Conservation (phyloP, 2,113 vertebrate species). For the Tichodroma muraria region DNA sequence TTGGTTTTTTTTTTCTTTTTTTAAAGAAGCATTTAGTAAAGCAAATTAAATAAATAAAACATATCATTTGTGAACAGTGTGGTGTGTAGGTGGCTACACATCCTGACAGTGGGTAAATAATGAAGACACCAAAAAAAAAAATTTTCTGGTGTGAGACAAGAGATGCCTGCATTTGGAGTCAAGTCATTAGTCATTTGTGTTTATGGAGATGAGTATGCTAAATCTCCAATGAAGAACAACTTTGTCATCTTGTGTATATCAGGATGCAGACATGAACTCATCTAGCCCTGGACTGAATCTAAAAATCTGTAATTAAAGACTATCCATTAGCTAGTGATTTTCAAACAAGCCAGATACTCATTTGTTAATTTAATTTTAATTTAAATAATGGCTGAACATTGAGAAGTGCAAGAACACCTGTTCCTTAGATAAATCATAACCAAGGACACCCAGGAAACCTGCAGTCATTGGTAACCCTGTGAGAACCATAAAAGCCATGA, state of each 20-base stretch:
- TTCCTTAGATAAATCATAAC: not conserved
- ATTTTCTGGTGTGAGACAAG: not conserved
- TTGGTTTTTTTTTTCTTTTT: not conserved
- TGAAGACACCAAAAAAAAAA: not conserved
- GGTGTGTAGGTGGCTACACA: not conserved
- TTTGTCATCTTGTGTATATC: not conserved
- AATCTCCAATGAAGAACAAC: not conserved
- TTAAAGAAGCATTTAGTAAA: not conserved
- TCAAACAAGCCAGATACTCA: not conserved
- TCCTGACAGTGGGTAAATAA: not conserved
- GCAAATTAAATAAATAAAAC: not conserved
- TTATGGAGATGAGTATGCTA: not conserved
- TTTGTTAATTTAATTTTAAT: not conserved
- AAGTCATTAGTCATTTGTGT: not conserved
- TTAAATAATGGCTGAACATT: not conserved
- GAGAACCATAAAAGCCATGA: not conserved
- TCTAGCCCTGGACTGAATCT: not conserved
- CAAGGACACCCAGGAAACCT: not conserved
- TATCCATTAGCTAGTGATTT: not conserved
- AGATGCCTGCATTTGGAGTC: not conserved
- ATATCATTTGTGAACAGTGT: not conserved
- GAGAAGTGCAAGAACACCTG: not conserved
- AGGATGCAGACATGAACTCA: not conserved
- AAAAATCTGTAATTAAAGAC: not conserved
- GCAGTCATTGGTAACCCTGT: not conserved